Evolutionary conservation across 1,140 invertebrate species (phyloP), one percentile per base, ranked within the genome.

Genomic region (Augochlora pura): DNA sequence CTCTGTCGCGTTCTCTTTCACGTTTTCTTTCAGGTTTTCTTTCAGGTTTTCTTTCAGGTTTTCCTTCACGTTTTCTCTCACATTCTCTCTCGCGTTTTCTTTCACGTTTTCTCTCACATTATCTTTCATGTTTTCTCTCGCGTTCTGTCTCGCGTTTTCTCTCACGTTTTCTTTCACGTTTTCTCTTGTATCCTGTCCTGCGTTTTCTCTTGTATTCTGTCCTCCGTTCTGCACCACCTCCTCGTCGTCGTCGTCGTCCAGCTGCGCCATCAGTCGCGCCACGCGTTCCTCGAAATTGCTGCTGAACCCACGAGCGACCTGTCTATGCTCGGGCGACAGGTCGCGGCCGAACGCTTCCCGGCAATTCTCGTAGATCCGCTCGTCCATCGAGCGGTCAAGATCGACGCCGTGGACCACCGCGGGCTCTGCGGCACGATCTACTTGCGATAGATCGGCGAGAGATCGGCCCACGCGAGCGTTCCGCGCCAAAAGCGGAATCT

Each of bases 291-390:
- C 91, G 2, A 92, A 62, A n/a, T 90, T 83, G 27, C 76, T 86
- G 6, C 75, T 87, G 63, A 79, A 60, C 16, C 46, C 49, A 10
- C 39, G 64, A 14, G 71, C 57, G 6, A 63, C 60, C 32, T 67
- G 42, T 27, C 60, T 16, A 3, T n/a, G 59, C 12, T 69, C n/a
- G 4, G n/a, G 46, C 8, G 42, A 64, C n/a, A n/a, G n/a, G 8
- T n/a, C 18, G 2, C 59, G 46, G 4, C 21, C 32, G 14, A 82
- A 83, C 7, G 82, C 54, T 52, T 91, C 88, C 9, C 86, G 87
- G 70, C 90, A 89, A 46, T 92, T 92, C 38, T 91, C 89, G 32
- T 93, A 93, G n/a, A 92, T 90, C 12, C 89, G 88, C 42, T 90
- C 89, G 32, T 90, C 88, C 12, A 88, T 73, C 1, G 90, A 88